Evolutionary conservation across 2,888 invertebrate genomes (phyloP), one percentile per base, ranked within the genome.

Genomic region (Azorinus chamasolen): DNA sequence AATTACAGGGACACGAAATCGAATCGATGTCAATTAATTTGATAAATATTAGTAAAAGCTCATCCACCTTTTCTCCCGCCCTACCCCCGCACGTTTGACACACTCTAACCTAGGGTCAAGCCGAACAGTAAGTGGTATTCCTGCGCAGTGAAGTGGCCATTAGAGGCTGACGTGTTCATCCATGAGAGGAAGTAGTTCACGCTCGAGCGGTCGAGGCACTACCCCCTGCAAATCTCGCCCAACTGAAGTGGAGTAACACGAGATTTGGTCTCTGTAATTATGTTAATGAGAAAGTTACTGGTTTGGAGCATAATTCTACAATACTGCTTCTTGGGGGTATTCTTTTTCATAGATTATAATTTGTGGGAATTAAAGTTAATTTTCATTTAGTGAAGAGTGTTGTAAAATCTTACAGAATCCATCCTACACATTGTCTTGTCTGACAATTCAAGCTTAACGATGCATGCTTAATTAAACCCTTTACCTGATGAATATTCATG

Each of bases 101-200:
- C 53, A 45, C 45, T 63, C 39, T 70, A 57, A 70, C 71, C 71
- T 20, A 22, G 61, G 78, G 78, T 78, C 73, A 78, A 78, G 73
- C 70, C 70, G 69, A 53, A 55, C 53, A 51, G 37, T 27, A 64
- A 78, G 78, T 69, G 70, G 78, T 73, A 69, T 65, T 53, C 68
- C 62, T 70, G 41, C 65, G 59, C 70, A 43, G 69, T 78, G 73
- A 78, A 78, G 78, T 78, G 73, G 73, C 65, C 78, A 78, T 78
- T 78, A 78, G 73, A 55, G 18, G 43, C 22, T 69, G 64, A 65
- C 73, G 55, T 73, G 69, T 70, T 73, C 78, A 73, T 53, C 55
- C 62, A 63, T 51, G 57, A 63, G 50, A 57, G 61, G 50, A 73
- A 78, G 39, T 62, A 73, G 69, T 73, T 59, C 70, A 73, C 53